These are phyloP conservation scores for Gymnocephalus cernua DNA, from an alignment of 2,113 vertebrate genomes.

Conservation along the genomic window DNA sequence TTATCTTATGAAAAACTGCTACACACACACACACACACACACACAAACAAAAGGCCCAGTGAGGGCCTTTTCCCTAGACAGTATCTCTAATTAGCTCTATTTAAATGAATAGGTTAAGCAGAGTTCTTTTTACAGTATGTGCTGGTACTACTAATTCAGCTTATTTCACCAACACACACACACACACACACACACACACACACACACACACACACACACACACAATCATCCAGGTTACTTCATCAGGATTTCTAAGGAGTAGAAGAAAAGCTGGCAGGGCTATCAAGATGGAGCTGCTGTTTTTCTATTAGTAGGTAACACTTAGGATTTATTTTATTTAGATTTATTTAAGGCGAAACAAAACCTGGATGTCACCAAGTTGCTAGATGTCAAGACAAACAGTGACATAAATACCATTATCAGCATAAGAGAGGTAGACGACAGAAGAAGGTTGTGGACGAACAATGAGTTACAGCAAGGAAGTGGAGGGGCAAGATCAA, in stretches of 20 bases:
- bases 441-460: not conserved
- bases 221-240: not conserved
- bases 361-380: not conserved
- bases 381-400: not conserved
- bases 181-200: slow-evolving; percentile 21
- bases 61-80: slow-evolving; percentile 59
- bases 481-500: not conserved
- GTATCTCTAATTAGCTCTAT: slow-evolving; percentile 70
- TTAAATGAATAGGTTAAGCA: slow-evolving; percentile 69
- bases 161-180: slow-evolving; percentile 11
- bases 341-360: not conserved
- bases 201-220: slow-evolving; percentile 16
- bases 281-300: not conserved
- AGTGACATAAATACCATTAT: not conserved
- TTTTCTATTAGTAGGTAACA: not conserved
- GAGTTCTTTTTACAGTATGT: slow-evolving; percentile 52
- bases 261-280: not conserved
- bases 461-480: not conserved
- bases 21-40: slow-evolving; percentile 35
- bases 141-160: slow-evolving; percentile 46
- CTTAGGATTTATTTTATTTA: not conserved
- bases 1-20: slow-evolving; percentile 67
- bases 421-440: not conserved
- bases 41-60: slow-evolving; percentile 46
- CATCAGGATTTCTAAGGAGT: not conserved